Base-by-base conservation (phyloP, 2,888 invertebrate genomes). In the Chydorus sphaericus region DNA sequence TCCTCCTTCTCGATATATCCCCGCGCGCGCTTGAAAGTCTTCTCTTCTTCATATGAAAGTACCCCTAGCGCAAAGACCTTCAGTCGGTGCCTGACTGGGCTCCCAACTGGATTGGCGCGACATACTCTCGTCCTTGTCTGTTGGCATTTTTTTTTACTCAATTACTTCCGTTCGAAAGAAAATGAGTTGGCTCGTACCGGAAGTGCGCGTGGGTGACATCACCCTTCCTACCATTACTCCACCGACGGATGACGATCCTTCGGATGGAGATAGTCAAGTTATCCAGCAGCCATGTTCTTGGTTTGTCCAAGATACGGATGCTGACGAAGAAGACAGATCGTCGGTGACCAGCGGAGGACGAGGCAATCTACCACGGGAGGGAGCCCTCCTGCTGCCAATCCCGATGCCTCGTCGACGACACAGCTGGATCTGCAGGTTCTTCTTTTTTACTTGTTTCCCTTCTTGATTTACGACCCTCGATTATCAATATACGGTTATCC, bases 361-460 rank as follows among this genome's bases (percentile, higher is more conserved):
- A 29, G 48, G 48, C 18, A 55, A 55, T 49, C 55, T 55, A 23
- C 55, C 55, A 26, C 55, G 55, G n/a, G 55, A 55, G 26, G 55
- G 55, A 16, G 55, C 55, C 29, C 55, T 55, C 2, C 36, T 31
- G 7, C 28, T 55, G 23, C 30, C 29, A 16, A 36, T 55, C 39
- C 55, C 55, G 10, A 49, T 48, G 48, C 79, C 81, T 23, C 72
- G 81, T 57, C 74, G 83, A 54, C 72, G 83, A 61, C 83, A 83
- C 69, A 83, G 83, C 60, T 83, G 83, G 83, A 83, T 83, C 67
- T 82, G 82, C 68, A 74, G 83, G 83, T 83, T 71, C 31, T 4
- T 11, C 23, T 20, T 14, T 14, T 44, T 44, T 10, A 14, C 44
- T 23, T 16, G 33, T 33, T 14, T 44, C 11, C 11, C 18, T n/a